Evolutionary conservation across 2,888 invertebrate species (phyloP).

Genomic region (Pachymerium ferrugineum): DNA sequence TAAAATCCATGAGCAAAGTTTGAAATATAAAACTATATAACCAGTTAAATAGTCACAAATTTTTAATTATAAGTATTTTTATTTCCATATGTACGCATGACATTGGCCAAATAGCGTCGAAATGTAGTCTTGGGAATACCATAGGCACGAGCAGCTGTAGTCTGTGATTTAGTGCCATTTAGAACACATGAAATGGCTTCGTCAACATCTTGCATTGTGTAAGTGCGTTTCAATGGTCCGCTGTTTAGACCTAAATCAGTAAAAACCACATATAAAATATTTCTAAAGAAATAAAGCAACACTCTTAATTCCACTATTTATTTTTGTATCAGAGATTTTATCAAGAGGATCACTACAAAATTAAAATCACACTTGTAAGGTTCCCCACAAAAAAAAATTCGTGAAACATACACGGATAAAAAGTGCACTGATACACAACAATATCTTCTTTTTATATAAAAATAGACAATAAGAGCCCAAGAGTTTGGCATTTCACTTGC

Average conservation of each 20-base stretch:
- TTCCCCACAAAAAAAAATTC: too few species aligned
- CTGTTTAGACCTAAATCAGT: constrained; percentile 6
- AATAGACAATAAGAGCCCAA: too few species aligned
- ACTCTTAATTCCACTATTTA: not conserved
- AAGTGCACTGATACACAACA: too few species aligned
- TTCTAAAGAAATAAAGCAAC: not conserved
- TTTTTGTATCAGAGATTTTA: too few species aligned
- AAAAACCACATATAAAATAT: not conserved
- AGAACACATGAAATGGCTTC: not conserved
- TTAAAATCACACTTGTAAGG: too few species aligned
- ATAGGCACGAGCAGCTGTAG: not conserved
- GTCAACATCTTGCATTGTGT: constrained; percentile 3
- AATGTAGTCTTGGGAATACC: not conserved
- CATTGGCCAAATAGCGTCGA: not conserved
- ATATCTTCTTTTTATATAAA: too few species aligned
- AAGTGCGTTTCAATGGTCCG: not conserved
- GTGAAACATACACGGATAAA: too few species aligned
- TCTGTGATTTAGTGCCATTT: not conserved
- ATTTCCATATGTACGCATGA: not conserved
- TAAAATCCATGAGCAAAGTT: not conserved
- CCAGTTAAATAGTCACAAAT: too few species aligned
- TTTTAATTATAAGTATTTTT: not conserved
- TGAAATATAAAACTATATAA: not conserved
- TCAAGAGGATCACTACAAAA: too few species aligned
- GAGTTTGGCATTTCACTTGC: not conserved